A percentile compares a stretch with the other conserved stretches of the same genome.
These are phyloP conservation scores for Aeoliscus strigatus DNA, from an alignment of 2,797 vertebrate genomes.

Conservation along the genomic window DNA sequence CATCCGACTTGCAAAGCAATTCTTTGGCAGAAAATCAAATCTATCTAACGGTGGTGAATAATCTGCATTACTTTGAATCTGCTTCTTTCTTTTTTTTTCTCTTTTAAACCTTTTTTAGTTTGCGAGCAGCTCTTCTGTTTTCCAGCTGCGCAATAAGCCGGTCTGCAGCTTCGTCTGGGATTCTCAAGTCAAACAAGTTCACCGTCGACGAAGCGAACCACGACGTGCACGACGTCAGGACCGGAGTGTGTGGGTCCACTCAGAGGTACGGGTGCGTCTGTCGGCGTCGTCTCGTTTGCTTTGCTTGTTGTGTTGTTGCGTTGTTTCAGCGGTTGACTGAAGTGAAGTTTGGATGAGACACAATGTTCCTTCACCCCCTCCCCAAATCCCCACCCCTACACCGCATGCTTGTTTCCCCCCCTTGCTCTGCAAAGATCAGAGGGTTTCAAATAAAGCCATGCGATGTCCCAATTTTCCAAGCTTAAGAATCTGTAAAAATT, in stretches of 20 bases:
- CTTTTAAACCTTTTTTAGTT: slow-evolving; percentile 48
- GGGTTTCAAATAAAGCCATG: slow-evolving; percentile 82
- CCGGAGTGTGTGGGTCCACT: slow-evolving; percentile 54
- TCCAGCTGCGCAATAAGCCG: slow-evolving; percentile 41
- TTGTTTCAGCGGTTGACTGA: slow-evolving; percentile 40
- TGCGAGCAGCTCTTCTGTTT: slow-evolving; percentile 61
- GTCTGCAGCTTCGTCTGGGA: slow-evolving; percentile 56
- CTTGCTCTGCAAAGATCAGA: slow-evolving; percentile 74
- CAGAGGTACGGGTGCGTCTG: slow-evolving; percentile 47
- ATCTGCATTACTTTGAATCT: slow-evolving; percentile 43
- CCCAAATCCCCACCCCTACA: slow-evolving; percentile 74
- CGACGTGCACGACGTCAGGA: slow-evolving; percentile 70
- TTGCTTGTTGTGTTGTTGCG: slow-evolving; percentile 18
- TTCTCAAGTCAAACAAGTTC: slow-evolving; percentile 66
- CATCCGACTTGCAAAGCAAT: slow-evolving; percentile 69
- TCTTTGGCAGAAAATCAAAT: slow-evolving; percentile 76
- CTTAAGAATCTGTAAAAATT: slow-evolving; percentile 97
- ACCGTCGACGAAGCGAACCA: slow-evolving; percentile 68
- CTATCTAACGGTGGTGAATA: slow-evolving; percentile 55
- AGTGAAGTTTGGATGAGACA: slow-evolving; percentile 69
- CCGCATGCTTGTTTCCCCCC: slow-evolving; percentile 66
- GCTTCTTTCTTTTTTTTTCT: too few species aligned
- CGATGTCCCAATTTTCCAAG: slow-evolving; percentile 82
- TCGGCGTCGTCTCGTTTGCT: slow-evolving; percentile 44
- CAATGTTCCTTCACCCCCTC: slow-evolving; percentile 72